phyloP scores from a whole-genome alignment of 2,113 vertebrate genomes.

The Dromas ardeola region DNA sequence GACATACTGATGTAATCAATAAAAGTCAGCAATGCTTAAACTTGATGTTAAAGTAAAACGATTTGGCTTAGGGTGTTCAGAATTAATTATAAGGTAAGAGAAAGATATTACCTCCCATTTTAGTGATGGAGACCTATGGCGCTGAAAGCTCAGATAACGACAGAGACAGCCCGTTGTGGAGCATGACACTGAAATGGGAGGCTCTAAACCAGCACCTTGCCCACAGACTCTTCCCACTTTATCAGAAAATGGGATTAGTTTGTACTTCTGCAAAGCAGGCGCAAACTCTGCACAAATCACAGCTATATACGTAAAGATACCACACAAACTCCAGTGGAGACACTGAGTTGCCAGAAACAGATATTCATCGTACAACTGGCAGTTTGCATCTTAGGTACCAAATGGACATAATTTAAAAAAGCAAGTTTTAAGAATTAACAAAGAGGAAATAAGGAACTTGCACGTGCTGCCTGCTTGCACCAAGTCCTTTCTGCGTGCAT shows the following conservation, averaged over 20 bases:
- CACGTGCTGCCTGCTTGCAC: not conserved
- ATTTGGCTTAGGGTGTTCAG: not conserved
- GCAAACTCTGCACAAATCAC: not conserved
- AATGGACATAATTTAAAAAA: not conserved
- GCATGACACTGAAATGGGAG: not conserved
- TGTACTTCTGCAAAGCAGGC: not conserved
- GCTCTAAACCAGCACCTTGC: not conserved
- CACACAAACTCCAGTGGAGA: not conserved
- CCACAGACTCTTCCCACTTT: not conserved
- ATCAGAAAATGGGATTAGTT: not conserved
- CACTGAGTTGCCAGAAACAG: fast-evolving
- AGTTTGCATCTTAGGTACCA: not conserved
- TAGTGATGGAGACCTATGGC: not conserved
- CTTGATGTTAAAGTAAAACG: not conserved
- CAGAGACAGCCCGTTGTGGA: not conserved
- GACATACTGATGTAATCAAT: not conserved
- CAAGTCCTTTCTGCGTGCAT: not conserved
- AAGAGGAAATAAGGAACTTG: not conserved
- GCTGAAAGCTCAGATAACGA: not conserved
- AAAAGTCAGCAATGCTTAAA: not conserved
- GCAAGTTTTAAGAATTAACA: not conserved
- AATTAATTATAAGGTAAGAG: not conserved
- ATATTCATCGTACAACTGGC: not conserved
- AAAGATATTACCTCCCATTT: not conserved
- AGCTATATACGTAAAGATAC: not conserved